These are phyloP conservation scores for Hydrocynus forskahlii DNA, from an alignment of 2,797 vertebrate genomes.

Conservation along the genomic window DNA sequence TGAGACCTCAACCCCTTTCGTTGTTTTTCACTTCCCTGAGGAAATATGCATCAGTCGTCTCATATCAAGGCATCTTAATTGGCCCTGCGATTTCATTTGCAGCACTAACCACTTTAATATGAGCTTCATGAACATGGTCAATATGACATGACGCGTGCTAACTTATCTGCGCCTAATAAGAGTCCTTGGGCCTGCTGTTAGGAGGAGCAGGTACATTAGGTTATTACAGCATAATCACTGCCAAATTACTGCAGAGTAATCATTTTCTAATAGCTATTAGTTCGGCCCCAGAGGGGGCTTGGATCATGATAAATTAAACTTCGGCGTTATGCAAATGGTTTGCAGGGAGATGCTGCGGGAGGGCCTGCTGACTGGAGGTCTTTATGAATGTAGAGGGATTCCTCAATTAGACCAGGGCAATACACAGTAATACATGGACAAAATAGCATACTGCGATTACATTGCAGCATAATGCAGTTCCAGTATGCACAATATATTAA, in stretches of 20 bases:
- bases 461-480: too few relatives aligned
- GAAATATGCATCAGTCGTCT: background rate
- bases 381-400: slow-evolving; percentile 3
- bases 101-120: slow-evolving; percentile 24
- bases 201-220: slow-evolving; percentile 49
- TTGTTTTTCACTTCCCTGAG: too few relatives aligned
- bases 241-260: slow-evolving; percentile 58
- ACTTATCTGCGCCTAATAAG: slow-evolving; percentile 48
- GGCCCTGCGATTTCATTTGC: background rate
- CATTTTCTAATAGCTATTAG: slow-evolving; percentile 61
- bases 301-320: slow-evolving; percentile 56
- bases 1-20: too few relatives aligned
- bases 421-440: too few relatives aligned
- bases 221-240: slow-evolving; percentile 60
- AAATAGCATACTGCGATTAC: too few relatives aligned
- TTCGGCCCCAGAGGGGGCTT: slow-evolving; percentile 43
- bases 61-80: background rate
- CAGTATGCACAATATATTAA: too few relatives aligned
- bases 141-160: slow-evolving; percentile 28
- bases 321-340: slow-evolving; percentile 52
- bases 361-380: slow-evolving; percentile 39
- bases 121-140: slow-evolving; percentile 22
- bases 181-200: slow-evolving; percentile 37
- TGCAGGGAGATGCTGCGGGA: slow-evolving; percentile 38
- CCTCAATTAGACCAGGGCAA: background rate